Conservation (phyloP, 2,797 vertebrate genomes). For the Ctenosaura bakeri region DNA sequence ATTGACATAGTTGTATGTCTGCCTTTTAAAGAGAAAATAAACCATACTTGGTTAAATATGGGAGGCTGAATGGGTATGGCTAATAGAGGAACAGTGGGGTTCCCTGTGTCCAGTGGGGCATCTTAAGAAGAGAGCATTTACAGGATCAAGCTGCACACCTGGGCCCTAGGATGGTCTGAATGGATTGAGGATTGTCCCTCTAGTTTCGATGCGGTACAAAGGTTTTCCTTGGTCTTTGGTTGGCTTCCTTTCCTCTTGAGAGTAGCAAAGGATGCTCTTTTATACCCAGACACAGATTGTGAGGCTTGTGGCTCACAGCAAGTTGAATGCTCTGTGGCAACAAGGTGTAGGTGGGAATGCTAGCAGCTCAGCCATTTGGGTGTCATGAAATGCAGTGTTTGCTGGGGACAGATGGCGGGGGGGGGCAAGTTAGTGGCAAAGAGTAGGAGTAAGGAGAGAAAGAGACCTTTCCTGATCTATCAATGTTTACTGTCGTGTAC, state of each 20-base stretch:
- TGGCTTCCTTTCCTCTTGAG: neutral
- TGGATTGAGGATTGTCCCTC: neutral
- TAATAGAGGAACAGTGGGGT: neutral
- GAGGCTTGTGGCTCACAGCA: neutral
- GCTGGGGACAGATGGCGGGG: slow-evolving; percentile 13
- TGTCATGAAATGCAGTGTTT: slow-evolving; percentile 9
- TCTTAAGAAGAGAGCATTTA: neutral
- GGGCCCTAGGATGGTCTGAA: neutral
- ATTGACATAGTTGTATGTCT: neutral
- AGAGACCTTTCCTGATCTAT: neutral
- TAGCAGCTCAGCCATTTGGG: neutral
- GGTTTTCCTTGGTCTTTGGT: neutral
- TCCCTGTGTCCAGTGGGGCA: neutral
- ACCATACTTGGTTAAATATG: neutral
- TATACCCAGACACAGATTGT: neutral
- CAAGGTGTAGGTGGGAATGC: neutral
- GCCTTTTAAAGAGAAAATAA: neutral
- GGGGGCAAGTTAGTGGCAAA: neutral
- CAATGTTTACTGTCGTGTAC: neutral
- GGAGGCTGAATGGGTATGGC: neutral
- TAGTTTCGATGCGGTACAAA: neutral
- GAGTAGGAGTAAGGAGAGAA: neutral
- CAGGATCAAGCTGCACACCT: too few relatives aligned
- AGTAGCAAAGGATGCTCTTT: neutral
- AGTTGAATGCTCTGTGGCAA: neutral